A percentile compares a stretch with the other conserved stretches of the same genome.
These are phyloP conservation scores for Zosterops borbonicus DNA, from an alignment of 2,113 vertebrate species.

Conservation along the genomic window DNA sequence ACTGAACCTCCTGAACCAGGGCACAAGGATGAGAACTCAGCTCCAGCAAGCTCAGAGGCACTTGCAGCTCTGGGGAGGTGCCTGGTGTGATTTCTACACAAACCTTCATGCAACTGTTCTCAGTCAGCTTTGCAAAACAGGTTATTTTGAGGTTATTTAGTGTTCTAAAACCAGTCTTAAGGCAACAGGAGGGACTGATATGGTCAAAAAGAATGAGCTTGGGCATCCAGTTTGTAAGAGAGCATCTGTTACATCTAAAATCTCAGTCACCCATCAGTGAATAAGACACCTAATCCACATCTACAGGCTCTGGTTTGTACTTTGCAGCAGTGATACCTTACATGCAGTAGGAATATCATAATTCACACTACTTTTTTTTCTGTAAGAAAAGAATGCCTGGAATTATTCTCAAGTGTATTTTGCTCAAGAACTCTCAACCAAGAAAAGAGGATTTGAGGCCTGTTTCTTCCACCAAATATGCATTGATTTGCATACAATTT, in stretches of 20 bases:
- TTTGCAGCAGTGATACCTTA: background rate
- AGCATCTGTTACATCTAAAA: background rate
- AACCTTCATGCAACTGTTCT: background rate
- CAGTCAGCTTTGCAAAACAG: background rate
- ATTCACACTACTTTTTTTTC: background rate
- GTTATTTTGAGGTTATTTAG: too few relatives aligned
- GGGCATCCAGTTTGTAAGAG: background rate
- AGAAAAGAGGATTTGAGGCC: background rate
- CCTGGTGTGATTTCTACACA: accelerated
- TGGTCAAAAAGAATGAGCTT: background rate
- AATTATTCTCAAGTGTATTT: background rate
- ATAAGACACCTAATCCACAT: too few relatives aligned
- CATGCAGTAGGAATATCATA: background rate
- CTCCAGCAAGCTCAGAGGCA: background rate
- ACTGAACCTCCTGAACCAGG: background rate
- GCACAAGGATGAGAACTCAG: background rate
- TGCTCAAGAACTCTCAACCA: background rate
- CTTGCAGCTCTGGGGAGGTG: background rate
- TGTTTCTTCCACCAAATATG: background rate
- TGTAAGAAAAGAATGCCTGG: background rate
- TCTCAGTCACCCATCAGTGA: background rate
- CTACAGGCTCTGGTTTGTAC: background rate
- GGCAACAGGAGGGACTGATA: background rate
- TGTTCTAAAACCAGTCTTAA: background rate
- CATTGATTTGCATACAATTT: background rate